Evolutionary conservation across 2,888 invertebrate genomes (phyloP).

Genomic region (Pseudococcus longispinus): DNA sequence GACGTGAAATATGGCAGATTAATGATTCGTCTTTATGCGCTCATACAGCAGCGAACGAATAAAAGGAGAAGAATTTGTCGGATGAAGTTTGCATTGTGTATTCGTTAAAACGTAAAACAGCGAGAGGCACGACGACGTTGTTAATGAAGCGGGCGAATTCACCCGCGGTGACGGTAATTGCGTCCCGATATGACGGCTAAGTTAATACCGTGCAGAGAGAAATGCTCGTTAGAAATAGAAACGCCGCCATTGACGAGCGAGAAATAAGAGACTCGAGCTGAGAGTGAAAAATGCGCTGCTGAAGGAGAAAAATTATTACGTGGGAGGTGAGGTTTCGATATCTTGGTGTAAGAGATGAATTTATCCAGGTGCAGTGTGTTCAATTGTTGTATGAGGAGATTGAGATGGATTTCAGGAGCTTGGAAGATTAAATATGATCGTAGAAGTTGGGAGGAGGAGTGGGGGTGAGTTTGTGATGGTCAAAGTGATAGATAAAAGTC

Average conservation of each 20-base stretch:
- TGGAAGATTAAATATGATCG: too few relatives aligned
- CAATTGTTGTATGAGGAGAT: too few relatives aligned
- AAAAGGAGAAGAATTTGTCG: constrained; percentile 13
- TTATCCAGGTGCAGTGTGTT: background rate
- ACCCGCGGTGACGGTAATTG: background rate
- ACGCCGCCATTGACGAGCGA: background rate
- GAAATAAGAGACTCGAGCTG: background rate
- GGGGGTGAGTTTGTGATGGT: too few relatives aligned
- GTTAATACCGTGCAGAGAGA: background rate
- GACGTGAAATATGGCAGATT: constrained; percentile 16
- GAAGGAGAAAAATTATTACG: background rate
- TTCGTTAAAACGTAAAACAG: background rate
- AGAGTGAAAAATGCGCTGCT: background rate
- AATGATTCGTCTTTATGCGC: constrained; percentile 21
- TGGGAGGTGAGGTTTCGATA: background rate
- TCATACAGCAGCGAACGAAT: background rate
- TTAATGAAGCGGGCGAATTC: background rate
- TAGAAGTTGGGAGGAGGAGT: too few relatives aligned
- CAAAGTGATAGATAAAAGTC: too few relatives aligned
- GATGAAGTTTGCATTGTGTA: constrained; percentile 12
- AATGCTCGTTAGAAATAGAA: background rate
- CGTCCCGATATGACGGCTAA: background rate
- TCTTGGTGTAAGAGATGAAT: background rate
- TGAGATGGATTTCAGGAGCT: too few relatives aligned
- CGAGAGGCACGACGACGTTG: background rate